Conservation (phyloP, 2,888 invertebrate genomes). For the Priocnemis perturbator region DNA sequence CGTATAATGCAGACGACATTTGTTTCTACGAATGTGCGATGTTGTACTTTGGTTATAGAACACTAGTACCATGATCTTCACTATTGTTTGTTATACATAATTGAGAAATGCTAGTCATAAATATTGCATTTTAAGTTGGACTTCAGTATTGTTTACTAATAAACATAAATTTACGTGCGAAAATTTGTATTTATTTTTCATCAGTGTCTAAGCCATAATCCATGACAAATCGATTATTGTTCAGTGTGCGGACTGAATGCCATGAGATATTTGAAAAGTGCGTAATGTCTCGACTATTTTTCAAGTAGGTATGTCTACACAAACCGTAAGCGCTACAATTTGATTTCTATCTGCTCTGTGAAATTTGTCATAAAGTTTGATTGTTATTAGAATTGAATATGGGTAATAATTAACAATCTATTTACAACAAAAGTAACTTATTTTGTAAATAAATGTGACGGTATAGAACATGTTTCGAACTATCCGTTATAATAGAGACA, state of each 20-base stretch:
- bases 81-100: conserved; percentile 47
- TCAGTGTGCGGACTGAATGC: no score
- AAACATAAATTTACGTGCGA: conserved; percentile 50
- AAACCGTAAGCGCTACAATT: neutral
- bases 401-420: conserved; percentile 47
- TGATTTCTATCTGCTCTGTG: no score
- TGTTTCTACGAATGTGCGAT: conserved; percentile 13
- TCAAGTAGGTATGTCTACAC: conserved; percentile 21
- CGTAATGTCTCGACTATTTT: conserved; percentile 3
- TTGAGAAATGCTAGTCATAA: conserved; percentile 58
- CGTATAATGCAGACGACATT: no score
- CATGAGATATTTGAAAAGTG: conserved; percentile 5
- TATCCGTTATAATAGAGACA: conserved; percentile 5
- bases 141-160: conserved; percentile 60
- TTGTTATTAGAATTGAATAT: conserved; percentile 55
- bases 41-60: conserved; percentile 50
- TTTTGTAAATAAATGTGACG: neutral
- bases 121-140: conserved; percentile 53
- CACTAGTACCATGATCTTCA: conserved; percentile 44
- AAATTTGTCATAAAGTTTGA: conserved; percentile 63
- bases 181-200: conserved; percentile 47
- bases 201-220: conserved; percentile 19
- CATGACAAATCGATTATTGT: neutral
- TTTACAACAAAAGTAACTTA: conserved; percentile 13
- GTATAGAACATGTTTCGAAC: conserved; percentile 2